A percentile compares a stretch with the other conserved stretches of the same genome.
Evolutionary conservation across 2,113 vertebrate species (phyloP).

Genomic region (Cynopterus brachyotis): DNA sequence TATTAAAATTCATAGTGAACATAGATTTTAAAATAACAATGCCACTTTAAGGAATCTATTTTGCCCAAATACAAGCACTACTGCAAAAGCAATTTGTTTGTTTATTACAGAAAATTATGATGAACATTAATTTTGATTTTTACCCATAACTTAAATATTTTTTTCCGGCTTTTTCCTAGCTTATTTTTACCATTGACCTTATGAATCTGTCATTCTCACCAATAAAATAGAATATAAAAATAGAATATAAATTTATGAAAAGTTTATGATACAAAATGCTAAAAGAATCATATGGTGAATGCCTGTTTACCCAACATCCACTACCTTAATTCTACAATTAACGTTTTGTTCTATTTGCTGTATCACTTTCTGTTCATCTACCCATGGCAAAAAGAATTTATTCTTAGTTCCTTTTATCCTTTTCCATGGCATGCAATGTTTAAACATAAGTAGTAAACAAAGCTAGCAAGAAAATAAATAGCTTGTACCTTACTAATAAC

Average conservation of each 20-base stretch:
- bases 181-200: neutral
- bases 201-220: neutral
- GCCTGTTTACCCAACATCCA: neutral
- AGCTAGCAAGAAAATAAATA: constrained; percentile 15
- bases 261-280: neutral
- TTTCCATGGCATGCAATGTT: neutral
- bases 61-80: neutral
- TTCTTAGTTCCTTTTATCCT: constrained; percentile 41
- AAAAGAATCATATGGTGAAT: neutral
- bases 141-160: neutral
- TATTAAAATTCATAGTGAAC: neutral
- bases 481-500: neutral
- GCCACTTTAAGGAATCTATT: neutral
- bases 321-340: neutral
- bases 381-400: neutral
- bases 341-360: neutral
- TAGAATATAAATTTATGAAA: neutral
- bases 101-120: neutral
- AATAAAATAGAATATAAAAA: neutral
- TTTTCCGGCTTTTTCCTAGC: neutral
- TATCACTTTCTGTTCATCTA: neutral
- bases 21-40: neutral
- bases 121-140: neutral
- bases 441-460: neutral
- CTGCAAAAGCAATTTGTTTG: neutral